Conservation (phyloP, 2,888 invertebrate species). For the Meghimatium bilineatum region DNA sequence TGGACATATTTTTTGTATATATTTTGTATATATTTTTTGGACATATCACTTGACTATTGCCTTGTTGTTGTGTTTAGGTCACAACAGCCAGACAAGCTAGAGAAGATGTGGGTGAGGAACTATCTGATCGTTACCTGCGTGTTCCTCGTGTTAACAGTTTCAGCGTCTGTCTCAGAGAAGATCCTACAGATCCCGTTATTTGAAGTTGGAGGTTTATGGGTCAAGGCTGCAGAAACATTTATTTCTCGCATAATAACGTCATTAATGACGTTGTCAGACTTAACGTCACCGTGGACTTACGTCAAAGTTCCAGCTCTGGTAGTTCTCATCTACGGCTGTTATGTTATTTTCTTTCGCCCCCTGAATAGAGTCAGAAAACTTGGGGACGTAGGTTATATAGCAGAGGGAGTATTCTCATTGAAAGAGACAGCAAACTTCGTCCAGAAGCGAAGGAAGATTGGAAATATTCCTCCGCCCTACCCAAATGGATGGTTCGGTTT, state of each 20-base stretch:
- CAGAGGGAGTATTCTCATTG: slow-evolving; percentile 65
- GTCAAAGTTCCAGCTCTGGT: slow-evolving; percentile 50
- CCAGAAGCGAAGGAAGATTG: slow-evolving; percentile 80
- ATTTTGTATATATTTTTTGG: too few species aligned
- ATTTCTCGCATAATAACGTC: slow-evolving; percentile 45
- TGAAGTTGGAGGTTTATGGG: slow-evolving; percentile 65
- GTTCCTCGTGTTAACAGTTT: slow-evolving; percentile 52
- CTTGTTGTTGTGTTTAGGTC: too few species aligned
- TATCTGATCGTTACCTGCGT: slow-evolving; percentile 20
- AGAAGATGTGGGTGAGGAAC: background rate
- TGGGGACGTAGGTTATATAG: slow-evolving; percentile 72
- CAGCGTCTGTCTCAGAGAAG: slow-evolving; percentile 59
- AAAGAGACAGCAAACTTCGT: slow-evolving; percentile 72
- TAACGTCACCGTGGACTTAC: slow-evolving; percentile 59
- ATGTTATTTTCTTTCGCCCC: slow-evolving; percentile 64
- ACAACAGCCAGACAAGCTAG: too few species aligned
- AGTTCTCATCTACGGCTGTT: slow-evolving; percentile 56
- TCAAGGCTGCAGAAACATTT: slow-evolving; percentile 57
- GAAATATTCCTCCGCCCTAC: slow-evolving; percentile 87
- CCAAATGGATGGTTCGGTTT: slow-evolving; percentile 94
- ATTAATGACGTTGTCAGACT: slow-evolving; percentile 54
- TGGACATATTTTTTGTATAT: too few species aligned
- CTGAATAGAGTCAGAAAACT: slow-evolving; percentile 68
- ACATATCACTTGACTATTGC: too few species aligned
- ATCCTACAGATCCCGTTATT: slow-evolving; percentile 61